Conservation (phyloP, 2,113 vertebrate species). For the Micronycteris hirsuta region DNA sequence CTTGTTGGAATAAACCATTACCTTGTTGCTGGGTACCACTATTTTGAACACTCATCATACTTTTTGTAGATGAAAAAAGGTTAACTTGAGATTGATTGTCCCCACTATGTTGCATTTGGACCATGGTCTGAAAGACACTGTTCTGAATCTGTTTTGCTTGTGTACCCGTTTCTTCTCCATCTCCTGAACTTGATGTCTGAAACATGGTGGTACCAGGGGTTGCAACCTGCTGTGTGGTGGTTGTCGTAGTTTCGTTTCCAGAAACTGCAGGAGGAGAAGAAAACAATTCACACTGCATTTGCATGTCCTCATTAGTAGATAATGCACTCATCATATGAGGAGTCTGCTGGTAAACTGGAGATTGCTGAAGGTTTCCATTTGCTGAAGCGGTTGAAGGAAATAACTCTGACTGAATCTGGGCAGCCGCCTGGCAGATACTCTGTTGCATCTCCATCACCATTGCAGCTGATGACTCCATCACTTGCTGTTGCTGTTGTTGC, state of each 20-base stretch:
- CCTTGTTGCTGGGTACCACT: slow-evolving; percentile 85
- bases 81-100: slow-evolving; percentile 84
- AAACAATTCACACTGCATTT: slow-evolving; percentile 93
- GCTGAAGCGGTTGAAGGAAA: slow-evolving; percentile 86
- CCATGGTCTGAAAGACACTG: slow-evolving; percentile 86
- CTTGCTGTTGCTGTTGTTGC: slow-evolving; percentile 86
- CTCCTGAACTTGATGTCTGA: slow-evolving; percentile 81
- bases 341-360: slow-evolving; percentile 83
- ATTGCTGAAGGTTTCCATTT: slow-evolving; percentile 82
- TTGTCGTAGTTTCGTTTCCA: slow-evolving; percentile 79
- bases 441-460: slow-evolving; percentile 88
- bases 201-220: slow-evolving; percentile 80
- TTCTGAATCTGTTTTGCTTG: slow-evolving; percentile 84
- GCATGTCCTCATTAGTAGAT: slow-evolving; percentile 83
- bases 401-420: slow-evolving; percentile 87
- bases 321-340: slow-evolving; percentile 82
- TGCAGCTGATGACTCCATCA: slow-evolving; percentile 86
- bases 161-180: slow-evolving; percentile 79
- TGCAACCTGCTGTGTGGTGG: slow-evolving; percentile 86
- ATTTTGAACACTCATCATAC: slow-evolving; percentile 82
- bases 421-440: slow-evolving; percentile 83
- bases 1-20: slow-evolving; percentile 90
- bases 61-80: slow-evolving; percentile 87
- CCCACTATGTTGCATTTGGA: slow-evolving; percentile 85
- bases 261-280: slow-evolving; percentile 82